A percentile compares a stretch with the other conserved stretches of the same genome.
These are phyloP conservation scores for Macrosoma leucophasiata DNA, from an alignment of 2,888 invertebrate species.

Conservation along the genomic window DNA sequence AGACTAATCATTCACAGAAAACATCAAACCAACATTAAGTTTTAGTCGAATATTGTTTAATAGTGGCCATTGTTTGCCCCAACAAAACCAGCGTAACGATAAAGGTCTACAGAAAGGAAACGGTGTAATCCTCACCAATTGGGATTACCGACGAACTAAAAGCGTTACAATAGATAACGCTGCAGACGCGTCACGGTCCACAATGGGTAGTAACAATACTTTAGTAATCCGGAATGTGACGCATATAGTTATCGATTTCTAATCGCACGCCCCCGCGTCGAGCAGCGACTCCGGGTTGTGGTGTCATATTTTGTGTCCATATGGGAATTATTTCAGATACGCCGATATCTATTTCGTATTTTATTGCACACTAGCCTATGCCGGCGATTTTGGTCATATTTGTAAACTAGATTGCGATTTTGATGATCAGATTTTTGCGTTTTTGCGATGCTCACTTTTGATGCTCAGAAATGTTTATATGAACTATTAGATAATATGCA, in stretches of 20 bases:
- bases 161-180: constrained; percentile 36
- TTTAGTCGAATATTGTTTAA: no score
- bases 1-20: no score
- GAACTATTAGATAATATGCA: no score
- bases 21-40: no score
- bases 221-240: constrained; percentile 54
- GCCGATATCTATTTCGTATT: no score
- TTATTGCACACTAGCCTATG: no score
- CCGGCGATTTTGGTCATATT: no score
- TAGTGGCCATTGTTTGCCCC: constrained; percentile 13
- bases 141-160: constrained; percentile 60
- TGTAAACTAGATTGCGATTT: no score
- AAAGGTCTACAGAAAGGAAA: constrained; percentile 28
- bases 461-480: no score
- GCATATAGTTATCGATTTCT: constrained; percentile 66
- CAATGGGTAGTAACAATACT: constrained; percentile 55
- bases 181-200: constrained; percentile 45
- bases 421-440: no score
- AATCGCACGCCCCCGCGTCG: constrained; percentile 58
- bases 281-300: constrained; percentile 29
- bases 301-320: constrained; percentile 32
- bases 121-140: constrained; percentile 54
- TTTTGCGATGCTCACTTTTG: no score
- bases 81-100: constrained; percentile 28
- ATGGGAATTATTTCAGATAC: no score